These are phyloP conservation scores for Oreocharis arfaki DNA, from an alignment of 2,113 vertebrate genomes.

Conservation along the genomic window DNA sequence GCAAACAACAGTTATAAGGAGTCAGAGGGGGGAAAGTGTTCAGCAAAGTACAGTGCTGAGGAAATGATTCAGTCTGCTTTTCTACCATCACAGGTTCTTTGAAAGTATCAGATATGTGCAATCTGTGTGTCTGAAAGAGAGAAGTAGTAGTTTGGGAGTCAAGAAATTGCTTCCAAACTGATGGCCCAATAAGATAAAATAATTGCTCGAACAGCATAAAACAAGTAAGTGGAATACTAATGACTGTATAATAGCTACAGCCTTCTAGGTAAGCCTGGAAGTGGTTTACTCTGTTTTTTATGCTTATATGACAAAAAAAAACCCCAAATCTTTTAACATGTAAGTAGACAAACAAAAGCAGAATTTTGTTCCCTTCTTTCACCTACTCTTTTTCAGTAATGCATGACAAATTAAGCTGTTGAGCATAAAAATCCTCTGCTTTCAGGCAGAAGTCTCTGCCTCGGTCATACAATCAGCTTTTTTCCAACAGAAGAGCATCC, in stretches of 20 bases:
- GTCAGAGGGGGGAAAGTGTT: rapidly evolving
- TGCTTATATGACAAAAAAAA: not conserved
- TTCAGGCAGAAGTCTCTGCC: not conserved
- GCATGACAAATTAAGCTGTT: not conserved
- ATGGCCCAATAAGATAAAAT: not conserved
- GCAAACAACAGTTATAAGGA: not conserved
- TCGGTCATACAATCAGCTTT: not conserved
- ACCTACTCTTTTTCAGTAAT: not conserved
- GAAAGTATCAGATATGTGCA: not conserved
- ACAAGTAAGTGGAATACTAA: not conserved
- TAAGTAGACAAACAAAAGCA: not conserved
- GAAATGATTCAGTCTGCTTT: not conserved
- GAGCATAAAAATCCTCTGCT: not conserved
- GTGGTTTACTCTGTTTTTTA: not conserved
- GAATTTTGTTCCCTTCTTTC: not conserved
- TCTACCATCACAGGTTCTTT: not conserved
- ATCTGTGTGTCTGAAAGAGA: not conserved
- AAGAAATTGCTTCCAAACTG: not conserved
- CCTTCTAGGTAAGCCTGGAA: not conserved
- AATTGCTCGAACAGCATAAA: not conserved
- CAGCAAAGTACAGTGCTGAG: not conserved
- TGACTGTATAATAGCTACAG: not conserved
- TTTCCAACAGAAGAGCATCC: not conserved
- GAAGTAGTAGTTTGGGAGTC: not conserved
- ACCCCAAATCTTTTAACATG: not conserved